These are phyloP conservation scores for Trachymyrmex cornetzi DNA, from an alignment of 1,140 invertebrate species.

Conservation along the genomic window DNA sequence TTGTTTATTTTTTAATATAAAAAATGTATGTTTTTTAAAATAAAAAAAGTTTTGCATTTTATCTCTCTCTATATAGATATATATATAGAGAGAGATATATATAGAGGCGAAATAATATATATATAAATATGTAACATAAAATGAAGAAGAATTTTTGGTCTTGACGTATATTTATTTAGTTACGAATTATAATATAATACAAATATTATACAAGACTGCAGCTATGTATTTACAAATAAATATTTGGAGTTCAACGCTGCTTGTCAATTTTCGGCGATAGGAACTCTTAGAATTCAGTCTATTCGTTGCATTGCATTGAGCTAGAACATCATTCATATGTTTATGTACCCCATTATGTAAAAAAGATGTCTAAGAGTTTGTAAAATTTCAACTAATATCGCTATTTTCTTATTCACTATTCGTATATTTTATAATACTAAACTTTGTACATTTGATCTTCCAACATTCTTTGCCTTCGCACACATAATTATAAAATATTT, in stretches of 20 bases:
- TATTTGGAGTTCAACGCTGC: conserved; percentile 76
- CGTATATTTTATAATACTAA: conserved; percentile 22
- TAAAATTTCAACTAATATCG: conserved; percentile 40
- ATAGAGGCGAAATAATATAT: no score
- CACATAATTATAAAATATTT: background rate
- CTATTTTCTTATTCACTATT: background rate
- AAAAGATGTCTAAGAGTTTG: conserved; percentile 63
- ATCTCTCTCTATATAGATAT: no score
- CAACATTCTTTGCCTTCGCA: background rate
- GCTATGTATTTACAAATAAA: conserved; percentile 85
- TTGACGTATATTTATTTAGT: conserved; percentile 31
- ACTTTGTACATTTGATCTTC: conserved; percentile 38
- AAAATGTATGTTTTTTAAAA: no score
- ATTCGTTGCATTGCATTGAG: conserved; percentile 83
- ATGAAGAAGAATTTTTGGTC: background rate
- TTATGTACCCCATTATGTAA: conserved; percentile 37
- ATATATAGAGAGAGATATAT: no score
- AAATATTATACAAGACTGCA: conserved; percentile 73
- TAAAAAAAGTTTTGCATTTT: no score
- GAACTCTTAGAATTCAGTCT: conserved; percentile 85
- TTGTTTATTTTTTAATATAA: no score
- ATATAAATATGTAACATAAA: conserved; percentile 2
- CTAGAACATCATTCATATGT: conserved; percentile 62
- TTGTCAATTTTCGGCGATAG: conserved; percentile 78
- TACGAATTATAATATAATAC: conserved; percentile 62